These are phyloP conservation scores for Pardosa pseudoannulata DNA, from an alignment of 2,888 invertebrate genomes.

Conservation along the genomic window DNA sequence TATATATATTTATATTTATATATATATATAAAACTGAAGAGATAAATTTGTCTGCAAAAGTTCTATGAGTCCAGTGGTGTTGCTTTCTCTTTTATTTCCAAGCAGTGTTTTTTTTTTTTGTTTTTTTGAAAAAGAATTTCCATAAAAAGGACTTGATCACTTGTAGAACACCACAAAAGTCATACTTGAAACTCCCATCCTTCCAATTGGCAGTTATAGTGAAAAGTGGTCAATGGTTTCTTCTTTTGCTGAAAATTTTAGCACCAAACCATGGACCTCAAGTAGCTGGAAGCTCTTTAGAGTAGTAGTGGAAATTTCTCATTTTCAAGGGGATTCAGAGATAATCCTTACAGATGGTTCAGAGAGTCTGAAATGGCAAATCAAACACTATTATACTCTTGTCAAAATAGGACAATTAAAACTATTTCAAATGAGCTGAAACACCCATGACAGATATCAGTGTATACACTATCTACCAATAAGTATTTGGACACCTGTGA, in stretches of 20 bases:
- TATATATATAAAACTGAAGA: slow-evolving; percentile 63
- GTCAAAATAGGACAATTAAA: too few species aligned
- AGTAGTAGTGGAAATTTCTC: slow-evolving; percentile 56
- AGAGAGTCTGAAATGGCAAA: slow-evolving; percentile 23
- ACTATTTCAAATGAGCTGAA: too few species aligned
- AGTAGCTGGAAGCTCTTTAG: slow-evolving; percentile 71
- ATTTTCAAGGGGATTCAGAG: slow-evolving; percentile 40
- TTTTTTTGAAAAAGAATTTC: background rate
- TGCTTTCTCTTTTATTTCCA: slow-evolving; percentile 16
- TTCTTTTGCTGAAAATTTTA: slow-evolving; percentile 61
- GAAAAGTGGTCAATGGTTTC: slow-evolving; percentile 68
- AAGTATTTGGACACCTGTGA: too few species aligned
- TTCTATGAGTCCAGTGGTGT: slow-evolving; percentile 42
- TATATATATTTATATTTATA: slow-evolving; percentile 65
- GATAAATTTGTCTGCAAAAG: slow-evolving; percentile 61
- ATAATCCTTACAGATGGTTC: slow-evolving; percentile 48
- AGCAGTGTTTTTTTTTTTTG: background rate
- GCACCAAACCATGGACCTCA: slow-evolving; percentile 67
- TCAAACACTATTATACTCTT: too few species aligned
- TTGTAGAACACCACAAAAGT: slow-evolving; percentile 13
- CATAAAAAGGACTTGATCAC: slow-evolving; percentile 25
- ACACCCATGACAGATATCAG: too few species aligned
- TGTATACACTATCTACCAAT: too few species aligned
- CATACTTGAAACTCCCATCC: background rate
- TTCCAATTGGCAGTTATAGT: slow-evolving; percentile 56